Evolutionary conservation across 2,797 vertebrate species (phyloP), one percentile per base, ranked within the genome.

Genomic region (Euphonia xanthogaster): DNA sequence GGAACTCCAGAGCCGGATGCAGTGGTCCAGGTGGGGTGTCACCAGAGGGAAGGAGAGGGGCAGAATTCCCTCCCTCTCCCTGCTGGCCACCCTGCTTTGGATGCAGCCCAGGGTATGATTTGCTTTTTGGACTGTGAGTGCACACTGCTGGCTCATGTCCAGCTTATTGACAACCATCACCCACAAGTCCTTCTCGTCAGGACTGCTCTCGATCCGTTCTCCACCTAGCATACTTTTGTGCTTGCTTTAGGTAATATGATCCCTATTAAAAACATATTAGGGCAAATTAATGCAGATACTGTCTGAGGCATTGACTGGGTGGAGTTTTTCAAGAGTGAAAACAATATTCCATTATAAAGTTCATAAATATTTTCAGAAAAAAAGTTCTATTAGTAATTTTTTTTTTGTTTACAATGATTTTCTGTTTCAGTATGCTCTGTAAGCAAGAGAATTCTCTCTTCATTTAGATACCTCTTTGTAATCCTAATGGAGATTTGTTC

Each of bases 401-500:
- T 16, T 28, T 88, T 87, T 91, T 93, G 31, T 91, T 90, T 93
- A 61, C 44, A 44, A n/a, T 23, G 25, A 54, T 88, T 88, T 96
- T 92, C 44, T 87, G 45, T 55, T 94, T 93, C 81, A 88, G 12
- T 70, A 61, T 57, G 57, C 16, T 92, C 48, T 84, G 75, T 78
- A 94, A 94, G 80, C 53, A 95, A 88, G 81, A 87, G 35, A 84
- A 91, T 85, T 94, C 80, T 88, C 45, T 92, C 76, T 91, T 88
- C 77, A 75, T 93, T 95, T 90, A 94, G 93, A 80, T 90, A 86
- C 6, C 31, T 93, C 94, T 93, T 95, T 93, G 81, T 95, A 96
- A 92, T 93, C 89, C 58, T 96, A 94, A 93, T 94, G 91, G 92
- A 96, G 87, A 96, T 90, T 95, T 96, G 91, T 95, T 96, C 93